These are phyloP conservation scores for Hyposoter didymator DNA, from an alignment of 2,888 invertebrate species.

Conservation along the genomic window DNA sequence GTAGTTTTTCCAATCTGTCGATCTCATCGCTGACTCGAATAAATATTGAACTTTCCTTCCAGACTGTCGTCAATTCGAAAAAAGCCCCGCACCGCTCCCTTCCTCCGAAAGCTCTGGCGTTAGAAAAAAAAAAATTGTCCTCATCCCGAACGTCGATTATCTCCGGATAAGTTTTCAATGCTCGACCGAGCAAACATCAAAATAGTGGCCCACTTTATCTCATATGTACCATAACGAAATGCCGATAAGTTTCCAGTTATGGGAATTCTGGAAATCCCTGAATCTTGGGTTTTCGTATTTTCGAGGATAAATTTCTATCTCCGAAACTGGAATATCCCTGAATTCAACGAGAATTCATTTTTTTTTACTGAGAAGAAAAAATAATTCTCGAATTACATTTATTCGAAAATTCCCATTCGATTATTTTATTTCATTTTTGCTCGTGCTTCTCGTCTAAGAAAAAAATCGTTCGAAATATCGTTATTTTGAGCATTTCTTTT, in stretches of 20 bases:
- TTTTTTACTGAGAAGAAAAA: conserved; percentile 8
- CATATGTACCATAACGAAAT: conserved; percentile 37
- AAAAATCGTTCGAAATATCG: neutral
- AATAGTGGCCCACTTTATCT: conserved; percentile 72
- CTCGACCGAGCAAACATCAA: conserved; percentile 72
- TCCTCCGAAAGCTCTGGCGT: neutral
- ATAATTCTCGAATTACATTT: neutral
- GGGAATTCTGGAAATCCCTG: conserved; percentile 33
- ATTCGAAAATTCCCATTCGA: neutral
- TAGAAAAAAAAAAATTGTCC: conserved; percentile 57
- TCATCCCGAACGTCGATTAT: conserved; percentile 53
- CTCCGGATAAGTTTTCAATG: conserved; percentile 61
- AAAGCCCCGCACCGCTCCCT: neutral
- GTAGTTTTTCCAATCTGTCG: conserved; percentile 43
- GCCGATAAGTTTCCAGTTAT: conserved; percentile 65
- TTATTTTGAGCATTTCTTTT: neutral
- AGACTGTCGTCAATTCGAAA: conserved; percentile 21
- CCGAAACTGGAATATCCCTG: neutral
- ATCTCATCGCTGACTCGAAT: conserved; percentile 46
- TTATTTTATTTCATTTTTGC: neutral
- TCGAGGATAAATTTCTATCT: neutral
- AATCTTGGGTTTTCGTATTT: conserved; percentile 43
- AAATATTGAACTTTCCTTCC: conserved; percentile 55
- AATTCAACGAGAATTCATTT: neutral
- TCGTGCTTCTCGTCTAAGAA: too few relatives aligned